A percentile compares a stretch with the other conserved stretches of the same genome.
Conservation (phyloP, 2,888 invertebrate genomes). For the Labia minor region DNA sequence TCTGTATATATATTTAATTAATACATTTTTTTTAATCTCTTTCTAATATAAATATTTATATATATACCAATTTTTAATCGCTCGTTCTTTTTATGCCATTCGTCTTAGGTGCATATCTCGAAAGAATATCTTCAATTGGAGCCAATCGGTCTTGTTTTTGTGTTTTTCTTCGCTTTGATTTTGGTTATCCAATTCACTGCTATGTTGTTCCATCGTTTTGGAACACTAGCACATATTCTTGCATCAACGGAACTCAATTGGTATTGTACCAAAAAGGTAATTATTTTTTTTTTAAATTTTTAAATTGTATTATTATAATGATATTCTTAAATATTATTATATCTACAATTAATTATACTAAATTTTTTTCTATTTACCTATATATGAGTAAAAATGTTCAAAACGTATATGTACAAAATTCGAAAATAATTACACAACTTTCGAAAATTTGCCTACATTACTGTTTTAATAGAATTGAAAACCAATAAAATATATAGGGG, state of each 20-base stretch:
- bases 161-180: conserved; percentile 58
- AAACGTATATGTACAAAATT: no score
- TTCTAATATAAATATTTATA: no score
- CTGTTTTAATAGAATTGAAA: no score
- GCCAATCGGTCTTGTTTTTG: conserved; percentile 63
- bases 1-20: neutral
- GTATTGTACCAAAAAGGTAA: conserved; percentile 32
- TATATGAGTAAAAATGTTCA: no score
- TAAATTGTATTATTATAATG: neutral
- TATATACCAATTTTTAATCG: no score
- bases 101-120: conserved; percentile 41
- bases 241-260: conserved; percentile 52
- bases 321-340: neutral
- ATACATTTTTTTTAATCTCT: conserved; percentile 16
- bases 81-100: conserved; percentile 15
- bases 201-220: conserved; percentile 66
- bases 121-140: conserved; percentile 54
- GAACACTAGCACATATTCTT: conserved; percentile 61
- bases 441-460: no score
- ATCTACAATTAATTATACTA: no score
- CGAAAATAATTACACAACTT: no score
- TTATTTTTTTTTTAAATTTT: neutral
- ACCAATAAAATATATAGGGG: no score
- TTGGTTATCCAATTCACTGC: conserved; percentile 60
- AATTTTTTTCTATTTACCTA: no score